Conservation (phyloP, 2,113 vertebrate species). For the Eurystomus gularis region DNA sequence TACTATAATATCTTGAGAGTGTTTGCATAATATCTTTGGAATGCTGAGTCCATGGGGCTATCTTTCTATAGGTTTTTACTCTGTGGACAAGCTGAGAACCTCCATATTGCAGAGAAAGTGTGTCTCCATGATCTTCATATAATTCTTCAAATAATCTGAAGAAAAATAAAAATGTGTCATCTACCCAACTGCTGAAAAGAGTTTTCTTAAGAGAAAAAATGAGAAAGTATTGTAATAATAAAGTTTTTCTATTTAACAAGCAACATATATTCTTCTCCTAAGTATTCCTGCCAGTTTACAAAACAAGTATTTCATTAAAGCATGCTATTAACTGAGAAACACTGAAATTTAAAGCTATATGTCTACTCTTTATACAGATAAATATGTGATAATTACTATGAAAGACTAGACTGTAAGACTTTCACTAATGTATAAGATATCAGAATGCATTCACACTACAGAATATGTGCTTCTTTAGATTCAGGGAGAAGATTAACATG, state of each 20-base stretch:
- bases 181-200: neutral
- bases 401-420: neutral
- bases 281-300: neutral
- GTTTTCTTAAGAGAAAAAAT: neutral
- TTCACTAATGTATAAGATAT: neutral
- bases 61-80: slow-evolving; percentile 97
- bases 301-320: neutral
- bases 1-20: slow-evolving; percentile 94
- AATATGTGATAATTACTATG: neutral
- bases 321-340: neutral
- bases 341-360: neutral
- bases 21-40: slow-evolving; percentile 99
- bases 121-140: slow-evolving; percentile 98
- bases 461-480: neutral
- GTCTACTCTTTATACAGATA: neutral
- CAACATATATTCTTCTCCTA: neutral
- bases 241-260: neutral
- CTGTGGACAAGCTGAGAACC: slow-evolving; percentile 97
- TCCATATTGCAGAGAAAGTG: slow-evolving; percentile 93
- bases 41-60: slow-evolving; percentile 97
- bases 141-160: slow-evolving; percentile 95
- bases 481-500: neutral
- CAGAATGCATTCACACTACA: neutral
- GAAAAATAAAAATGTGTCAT: neutral
- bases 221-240: neutral